phyloP scores from a whole-genome alignment of 2,797 vertebrate species.

The Sebastes itinus region DNA sequence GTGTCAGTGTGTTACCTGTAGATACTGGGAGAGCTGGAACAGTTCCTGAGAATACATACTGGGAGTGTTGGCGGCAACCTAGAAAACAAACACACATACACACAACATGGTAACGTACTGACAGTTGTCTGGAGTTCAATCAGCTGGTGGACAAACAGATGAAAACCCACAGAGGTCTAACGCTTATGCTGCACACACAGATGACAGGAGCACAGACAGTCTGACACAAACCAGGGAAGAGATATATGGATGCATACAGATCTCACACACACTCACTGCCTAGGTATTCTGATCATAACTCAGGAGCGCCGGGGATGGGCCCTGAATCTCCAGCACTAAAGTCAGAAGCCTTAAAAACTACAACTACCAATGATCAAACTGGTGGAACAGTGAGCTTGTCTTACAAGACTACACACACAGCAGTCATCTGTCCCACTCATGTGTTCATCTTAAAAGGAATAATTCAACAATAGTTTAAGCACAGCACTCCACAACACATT shows the following conservation, averaged over 20 bases:
- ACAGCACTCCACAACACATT: no score
- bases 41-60: slow-evolving; percentile 99
- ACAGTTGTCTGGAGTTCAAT: background rate
- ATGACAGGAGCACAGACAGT: background rate
- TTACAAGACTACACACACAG: background rate
- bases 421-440: background rate
- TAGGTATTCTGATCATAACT: background rate
- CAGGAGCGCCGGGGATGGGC: background rate
- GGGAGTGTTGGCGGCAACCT: slow-evolving; percentile 99
- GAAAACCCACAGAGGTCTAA: background rate
- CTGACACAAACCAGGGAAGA: background rate
- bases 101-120: background rate
- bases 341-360: background rate
- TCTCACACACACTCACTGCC: background rate
- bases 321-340: background rate
- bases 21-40: slow-evolving; percentile 99
- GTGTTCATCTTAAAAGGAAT: background rate
- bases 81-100: slow-evolving; percentile 38
- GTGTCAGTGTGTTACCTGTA: slow-evolving; percentile 89
- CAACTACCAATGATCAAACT: background rate
- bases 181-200: no score
- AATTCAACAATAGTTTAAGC: background rate
- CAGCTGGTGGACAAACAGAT: background rate
- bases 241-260: background rate
- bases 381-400: background rate